Base-by-base conservation (phyloP, 2,113 vertebrate genomes). In the Chaetodon auriga region DNA sequence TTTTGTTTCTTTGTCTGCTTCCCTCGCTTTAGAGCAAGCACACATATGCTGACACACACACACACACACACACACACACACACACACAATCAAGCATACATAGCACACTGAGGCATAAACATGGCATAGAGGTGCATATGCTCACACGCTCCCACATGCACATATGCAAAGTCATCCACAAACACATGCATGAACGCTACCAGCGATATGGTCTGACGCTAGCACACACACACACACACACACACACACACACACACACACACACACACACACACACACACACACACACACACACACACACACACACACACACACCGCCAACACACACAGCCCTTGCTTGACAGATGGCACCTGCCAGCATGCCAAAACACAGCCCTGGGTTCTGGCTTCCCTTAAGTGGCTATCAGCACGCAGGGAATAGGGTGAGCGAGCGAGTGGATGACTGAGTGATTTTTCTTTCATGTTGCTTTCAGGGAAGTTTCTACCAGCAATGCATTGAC, bases 261-360 rank as follows among this genome's bases (percentile, higher is more conserved):
- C n/a, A n/a, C n/a, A n/a, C n/a, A n/a, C n/a, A n/a, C n/a, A n/a
- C n/a, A n/a, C n/a, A n/a, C n/a, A n/a, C n/a, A n/a, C n/a, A n/a
- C n/a, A n/a, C n/a, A n/a, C n/a, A n/a, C n/a, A n/a, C n/a, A n/a
- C n/a, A n/a, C n/a, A n/a, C n/a, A n/a, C n/a, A n/a, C n/a, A n/a
- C 6, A 45, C 55, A 55, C 80, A 63, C 71, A 54, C 73, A 30
- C 30, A 30, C 30, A 58, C 73, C 10, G 61, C 58, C 81, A 49
- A 76, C 82, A 79, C 79, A 68, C 62, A 30, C 11, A 61, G 66
- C 21, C 71, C 12, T 54, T 66, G 71, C 81, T 85, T 91, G 92
- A 93, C 90, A 93, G 92, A 93, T 92, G 91, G 90, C 87, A 85
- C 83, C 90, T 90, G 92, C 91, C 88, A 86, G 71, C 38, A 70